These are phyloP conservation scores for Pterocles orientalis DNA, from an alignment of 2,113 vertebrate species.

Conservation along the genomic window DNA sequence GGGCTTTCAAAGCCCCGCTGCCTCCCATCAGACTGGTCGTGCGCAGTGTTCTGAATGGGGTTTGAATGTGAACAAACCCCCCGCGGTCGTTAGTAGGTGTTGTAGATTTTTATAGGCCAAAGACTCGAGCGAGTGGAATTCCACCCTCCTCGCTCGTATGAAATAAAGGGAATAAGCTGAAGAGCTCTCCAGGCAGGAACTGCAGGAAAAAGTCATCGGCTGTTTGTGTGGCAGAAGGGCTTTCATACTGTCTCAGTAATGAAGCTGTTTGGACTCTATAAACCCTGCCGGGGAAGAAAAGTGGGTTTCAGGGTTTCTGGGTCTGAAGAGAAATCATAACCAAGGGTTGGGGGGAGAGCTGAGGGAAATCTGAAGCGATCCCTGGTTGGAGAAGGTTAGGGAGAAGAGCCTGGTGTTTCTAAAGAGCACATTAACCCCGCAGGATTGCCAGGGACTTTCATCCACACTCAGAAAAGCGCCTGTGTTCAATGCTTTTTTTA, in stretches of 20 bases:
- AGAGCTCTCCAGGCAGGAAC: conserved; percentile 27
- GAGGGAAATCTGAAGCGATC: not conserved
- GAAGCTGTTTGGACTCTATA: conserved; percentile 1
- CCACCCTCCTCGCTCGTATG: not conserved
- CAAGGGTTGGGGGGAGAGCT: not conserved
- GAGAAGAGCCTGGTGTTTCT: not conserved
- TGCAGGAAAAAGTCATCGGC: not conserved
- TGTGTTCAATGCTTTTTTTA: not conserved
- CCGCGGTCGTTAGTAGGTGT: not conserved
- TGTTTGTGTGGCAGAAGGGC: conserved; percentile 24
- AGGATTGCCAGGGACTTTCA: not conserved
- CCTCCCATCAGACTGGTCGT: not conserved
- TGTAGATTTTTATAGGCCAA: conserved; percentile 5
- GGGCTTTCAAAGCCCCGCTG: not conserved
- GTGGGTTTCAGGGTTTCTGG: not conserved
- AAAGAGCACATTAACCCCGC: not conserved
- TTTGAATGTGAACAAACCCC: conserved; percentile 8
- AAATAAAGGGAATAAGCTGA: conserved; percentile 22
- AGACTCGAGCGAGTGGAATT: not conserved
- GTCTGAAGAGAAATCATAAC: not conserved
- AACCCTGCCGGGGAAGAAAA: conserved; percentile 14
- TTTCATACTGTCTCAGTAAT: conserved; percentile 27
- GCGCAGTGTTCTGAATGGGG: not conserved
- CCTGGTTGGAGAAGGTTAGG: not conserved
- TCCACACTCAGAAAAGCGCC: not conserved